These are phyloP conservation scores for Herminia tarsipennalis DNA, from an alignment of 2,888 invertebrate species.

Conservation along the genomic window DNA sequence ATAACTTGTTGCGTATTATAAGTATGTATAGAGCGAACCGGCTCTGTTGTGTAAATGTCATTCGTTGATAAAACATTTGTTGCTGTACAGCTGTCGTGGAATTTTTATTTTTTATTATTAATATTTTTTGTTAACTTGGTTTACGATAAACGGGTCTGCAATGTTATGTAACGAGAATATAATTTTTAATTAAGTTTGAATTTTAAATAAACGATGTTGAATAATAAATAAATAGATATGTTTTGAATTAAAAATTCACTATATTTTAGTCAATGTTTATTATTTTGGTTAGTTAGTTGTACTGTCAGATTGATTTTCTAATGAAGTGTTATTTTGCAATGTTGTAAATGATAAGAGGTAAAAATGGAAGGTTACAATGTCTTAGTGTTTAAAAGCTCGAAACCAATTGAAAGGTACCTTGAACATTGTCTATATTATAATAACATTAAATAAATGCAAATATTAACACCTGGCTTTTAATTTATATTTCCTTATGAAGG, in stretches of 20 bases:
- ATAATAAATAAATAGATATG: conserved; percentile 60
- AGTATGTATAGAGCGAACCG: conserved; percentile 58
- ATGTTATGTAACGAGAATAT: conserved; percentile 76
- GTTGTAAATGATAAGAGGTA: conserved; percentile 77
- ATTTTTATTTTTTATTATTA: conserved; percentile 76
- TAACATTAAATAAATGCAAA: conserved; percentile 86
- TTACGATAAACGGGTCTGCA: conserved; percentile 83
- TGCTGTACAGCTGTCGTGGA: conserved; percentile 72
- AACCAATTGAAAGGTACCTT: conserved; percentile 85
- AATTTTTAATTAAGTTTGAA: conserved; percentile 76
- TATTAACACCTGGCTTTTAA: conserved; percentile 52
- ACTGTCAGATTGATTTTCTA: conserved; percentile 73
- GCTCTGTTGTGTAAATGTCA: conserved; percentile 53
- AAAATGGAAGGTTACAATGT: conserved; percentile 79
- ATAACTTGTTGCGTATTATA: conserved; percentile 84
- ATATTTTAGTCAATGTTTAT: conserved; percentile 83
- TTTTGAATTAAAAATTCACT: conserved; percentile 80
- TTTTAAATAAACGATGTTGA: conserved; percentile 65
- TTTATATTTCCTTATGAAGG: conserved; percentile 18
- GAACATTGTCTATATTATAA: conserved; percentile 86
- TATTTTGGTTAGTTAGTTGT: conserved; percentile 73
- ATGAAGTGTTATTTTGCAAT: conserved; percentile 82
- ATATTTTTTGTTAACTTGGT: conserved; percentile 78
- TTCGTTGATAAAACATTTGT: conserved; percentile 61
- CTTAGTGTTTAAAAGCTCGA: conserved; percentile 83